Evolutionary conservation across 1,140 invertebrate species (phyloP), one percentile per base, ranked within the genome.

Genomic region (Ceratina australensis): DNA sequence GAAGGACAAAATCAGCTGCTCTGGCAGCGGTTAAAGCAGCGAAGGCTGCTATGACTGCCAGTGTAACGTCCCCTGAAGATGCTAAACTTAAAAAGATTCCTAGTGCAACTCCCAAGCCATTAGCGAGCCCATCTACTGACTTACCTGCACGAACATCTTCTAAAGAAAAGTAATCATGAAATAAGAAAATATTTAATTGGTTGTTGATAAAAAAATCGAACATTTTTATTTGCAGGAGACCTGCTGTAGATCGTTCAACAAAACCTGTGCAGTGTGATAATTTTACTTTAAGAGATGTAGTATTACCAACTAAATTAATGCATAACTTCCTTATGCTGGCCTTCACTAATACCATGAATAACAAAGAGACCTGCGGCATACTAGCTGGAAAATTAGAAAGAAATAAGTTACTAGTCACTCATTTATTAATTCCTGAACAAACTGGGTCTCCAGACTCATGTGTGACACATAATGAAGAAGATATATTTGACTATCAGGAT

Each of bases 321-420:
- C 85, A 93, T 7, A 94, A 95, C 73, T 99, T 99, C 90, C 92
- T 98, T 60, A 91, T 92, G 26, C 89, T 98, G 20, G 96, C 98
- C 0, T 93, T 94, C 28, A 88, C 90, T 54, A 98, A 98, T 90
- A 99, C 98, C 0, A 89, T 92, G 18, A 94, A 93, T 60, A 98
- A 98, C 90, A 93, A 97, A 61, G 98, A 99, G 93, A 98, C 98
- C 0, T 98, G 98, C 93, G 98, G 97, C 20, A 96, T 99, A 78
- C 91, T 99, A 28, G 96, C 97, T 80, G 98, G 98, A 26, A 95
- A 95, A 93, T 93, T 98, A 92, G 94, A 95, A 86, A 93, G 94
- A 67, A 94, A 96, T 88, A 93, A 95, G 87, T 94, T 99, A 59
- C 93, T 96, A 71, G 95, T 99, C 47, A 98, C 97, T 0, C 97